phyloP scores from a whole-genome alignment of 1,140 invertebrate genomes.

The Drosophila ironensis region DNA sequence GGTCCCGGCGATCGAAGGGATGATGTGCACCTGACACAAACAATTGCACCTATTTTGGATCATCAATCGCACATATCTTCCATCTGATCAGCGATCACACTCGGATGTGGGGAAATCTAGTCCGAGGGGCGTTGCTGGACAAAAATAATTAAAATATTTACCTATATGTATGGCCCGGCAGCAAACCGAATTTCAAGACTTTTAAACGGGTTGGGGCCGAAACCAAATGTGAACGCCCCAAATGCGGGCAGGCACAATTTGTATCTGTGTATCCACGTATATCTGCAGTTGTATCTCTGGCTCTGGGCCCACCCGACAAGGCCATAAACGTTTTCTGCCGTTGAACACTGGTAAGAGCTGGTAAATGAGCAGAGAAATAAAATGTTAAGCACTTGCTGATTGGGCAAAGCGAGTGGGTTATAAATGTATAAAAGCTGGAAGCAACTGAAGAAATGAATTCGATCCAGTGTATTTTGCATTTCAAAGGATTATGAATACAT shows the following conservation, averaged over 20 bases:
- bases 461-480: background rate
- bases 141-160: conserved; percentile 72
- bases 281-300: conserved; percentile 20
- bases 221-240: conserved; percentile 63
- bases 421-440: background rate
- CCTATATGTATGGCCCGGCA: conserved; percentile 24
- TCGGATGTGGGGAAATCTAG: conserved; percentile 4
- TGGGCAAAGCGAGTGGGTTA: conserved; percentile 9
- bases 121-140: conserved; percentile 15
- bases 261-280: conserved; percentile 20
- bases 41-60: background rate
- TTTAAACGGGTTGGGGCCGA: conserved; percentile 52
- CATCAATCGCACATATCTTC: background rate
- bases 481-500: too few relatives aligned
- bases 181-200: conserved; percentile 23
- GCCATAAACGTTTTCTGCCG: conserved; percentile 47
- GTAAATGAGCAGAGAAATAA: conserved; percentile 17
- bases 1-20: conserved; percentile 14
- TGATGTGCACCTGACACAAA: background rate
- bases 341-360: conserved; percentile 8
- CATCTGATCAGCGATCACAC: background rate
- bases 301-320: conserved; percentile 53
- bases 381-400: conserved; percentile 34
- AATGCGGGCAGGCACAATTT: conserved; percentile 46
- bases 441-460: background rate